These are phyloP conservation scores for Mormoops blainvillei DNA, from an alignment of 2,113 vertebrate species.

Conservation along the genomic window DNA sequence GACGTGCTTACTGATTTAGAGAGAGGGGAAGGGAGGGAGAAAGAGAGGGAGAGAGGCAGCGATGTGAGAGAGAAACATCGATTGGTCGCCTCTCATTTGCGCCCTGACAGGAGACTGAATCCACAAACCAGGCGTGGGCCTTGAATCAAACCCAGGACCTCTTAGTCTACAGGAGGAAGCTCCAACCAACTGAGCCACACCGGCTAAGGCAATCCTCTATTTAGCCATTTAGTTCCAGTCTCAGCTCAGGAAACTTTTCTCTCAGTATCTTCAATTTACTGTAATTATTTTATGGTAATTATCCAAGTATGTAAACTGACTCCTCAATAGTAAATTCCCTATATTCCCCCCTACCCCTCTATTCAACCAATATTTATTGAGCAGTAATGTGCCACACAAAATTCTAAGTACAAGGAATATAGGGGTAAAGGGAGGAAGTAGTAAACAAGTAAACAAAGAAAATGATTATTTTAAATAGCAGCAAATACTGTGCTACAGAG, in stretches of 20 bases:
- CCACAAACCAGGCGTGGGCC: neutral
- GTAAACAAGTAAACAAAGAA: neutral
- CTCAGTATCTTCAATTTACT: neutral
- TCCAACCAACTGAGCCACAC: neutral
- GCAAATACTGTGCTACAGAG: rapidly evolving
- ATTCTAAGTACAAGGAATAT: neutral
- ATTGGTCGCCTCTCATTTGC: neutral
- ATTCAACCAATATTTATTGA: neutral
- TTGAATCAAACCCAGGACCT: neutral
- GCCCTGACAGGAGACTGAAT: neutral
- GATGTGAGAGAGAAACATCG: neutral
- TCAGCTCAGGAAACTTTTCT: neutral
- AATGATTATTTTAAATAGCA: neutral
- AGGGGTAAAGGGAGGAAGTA: neutral
- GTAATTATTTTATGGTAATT: neutral
- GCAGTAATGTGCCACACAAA: neutral
- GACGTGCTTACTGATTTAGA: neutral
- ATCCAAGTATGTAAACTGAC: neutral
- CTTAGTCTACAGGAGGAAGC: neutral
- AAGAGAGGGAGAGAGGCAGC: neutral
- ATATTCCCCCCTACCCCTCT: neutral
- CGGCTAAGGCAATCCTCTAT: neutral
- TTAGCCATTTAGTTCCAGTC: neutral
- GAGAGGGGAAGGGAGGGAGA: neutral
- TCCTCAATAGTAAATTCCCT: neutral